Conservation (phyloP, 2,888 invertebrate genomes). For the Schrankia costaestrigalis region DNA sequence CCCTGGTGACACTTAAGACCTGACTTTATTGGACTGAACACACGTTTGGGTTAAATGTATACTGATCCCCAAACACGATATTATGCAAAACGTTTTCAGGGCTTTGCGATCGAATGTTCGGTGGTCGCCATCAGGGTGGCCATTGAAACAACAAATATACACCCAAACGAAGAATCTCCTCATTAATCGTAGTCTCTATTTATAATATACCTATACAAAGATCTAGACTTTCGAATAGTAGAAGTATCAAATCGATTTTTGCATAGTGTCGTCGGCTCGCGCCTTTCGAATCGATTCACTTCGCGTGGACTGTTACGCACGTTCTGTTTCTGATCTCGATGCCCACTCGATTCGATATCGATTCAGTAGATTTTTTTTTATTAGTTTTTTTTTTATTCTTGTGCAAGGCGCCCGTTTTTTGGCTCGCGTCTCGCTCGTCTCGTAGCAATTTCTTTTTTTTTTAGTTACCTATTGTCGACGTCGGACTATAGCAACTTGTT, state of each 20-base stretch:
- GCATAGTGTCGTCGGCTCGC: slow-evolving; percentile 50
- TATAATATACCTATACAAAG: too few relatives aligned
- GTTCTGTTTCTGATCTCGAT: slow-evolving; percentile 45
- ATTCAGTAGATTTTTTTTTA: slow-evolving; percentile 41
- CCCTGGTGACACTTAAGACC: too few relatives aligned
- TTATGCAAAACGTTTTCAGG: too few relatives aligned
- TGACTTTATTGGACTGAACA: too few relatives aligned
- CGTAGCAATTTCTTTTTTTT: slow-evolving; percentile 52
- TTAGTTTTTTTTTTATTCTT: slow-evolving; percentile 41
- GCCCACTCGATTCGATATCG: slow-evolving; percentile 58
- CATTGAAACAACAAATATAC: too few relatives aligned
- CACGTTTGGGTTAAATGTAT: too few relatives aligned
- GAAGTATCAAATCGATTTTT: slow-evolving; percentile 53
- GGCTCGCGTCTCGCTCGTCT: slow-evolving; percentile 53
- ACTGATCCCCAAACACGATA: too few relatives aligned
- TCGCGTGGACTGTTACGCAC: slow-evolving; percentile 71
- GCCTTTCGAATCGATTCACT: slow-evolving; percentile 50
- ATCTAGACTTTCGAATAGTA: slow-evolving; percentile 35
- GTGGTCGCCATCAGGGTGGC: too few relatives aligned
- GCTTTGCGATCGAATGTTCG: too few relatives aligned
- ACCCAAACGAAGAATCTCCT: too few relatives aligned
- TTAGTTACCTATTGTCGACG: slow-evolving; percentile 48
- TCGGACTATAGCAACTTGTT: slow-evolving; percentile 49
- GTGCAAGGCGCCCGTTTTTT: slow-evolving; percentile 52
- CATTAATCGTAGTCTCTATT: too few relatives aligned